phyloP scores from a whole-genome alignment of 1,140 invertebrate genomes.

The Cheumatopsyche charites region DNA sequence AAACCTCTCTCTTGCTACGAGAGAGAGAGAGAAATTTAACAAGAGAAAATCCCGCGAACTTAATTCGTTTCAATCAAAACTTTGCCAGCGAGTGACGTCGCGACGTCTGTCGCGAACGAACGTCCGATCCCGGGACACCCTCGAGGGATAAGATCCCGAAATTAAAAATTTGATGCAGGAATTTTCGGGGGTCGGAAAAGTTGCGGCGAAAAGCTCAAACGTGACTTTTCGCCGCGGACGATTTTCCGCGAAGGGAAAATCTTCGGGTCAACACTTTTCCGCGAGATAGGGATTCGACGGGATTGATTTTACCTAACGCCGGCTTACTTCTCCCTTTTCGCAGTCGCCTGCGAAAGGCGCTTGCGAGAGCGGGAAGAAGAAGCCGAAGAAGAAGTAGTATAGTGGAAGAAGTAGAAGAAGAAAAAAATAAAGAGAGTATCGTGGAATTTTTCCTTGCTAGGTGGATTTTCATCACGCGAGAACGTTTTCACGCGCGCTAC shows the following conservation, averaged over 20 bases:
- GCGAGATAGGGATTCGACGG: no score
- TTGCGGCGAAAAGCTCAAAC: conserved; percentile 1
- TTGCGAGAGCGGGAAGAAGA: not conserved
- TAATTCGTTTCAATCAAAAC: conserved; percentile 21
- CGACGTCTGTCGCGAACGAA: not conserved
- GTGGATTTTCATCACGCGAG: no score
- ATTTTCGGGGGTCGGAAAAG: not conserved
- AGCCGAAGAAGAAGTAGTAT: not conserved
- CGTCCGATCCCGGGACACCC: no score
- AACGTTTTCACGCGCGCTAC: no score
- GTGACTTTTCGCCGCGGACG: conserved; percentile 2
- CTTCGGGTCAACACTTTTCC: conserved; percentile 17
- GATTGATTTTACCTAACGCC: conserved; percentile 13
- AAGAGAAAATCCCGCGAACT: not conserved
- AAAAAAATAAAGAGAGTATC: not conserved
- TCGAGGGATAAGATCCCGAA: no score
- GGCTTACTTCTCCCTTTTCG: not conserved
- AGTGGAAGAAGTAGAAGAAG: not conserved
- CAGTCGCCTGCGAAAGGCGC: no score
- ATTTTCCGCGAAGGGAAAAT: conserved; percentile 10
- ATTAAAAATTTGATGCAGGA: not conserved
- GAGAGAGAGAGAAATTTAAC: not conserved
- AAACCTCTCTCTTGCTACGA: not conserved
- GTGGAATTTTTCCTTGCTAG: not conserved
- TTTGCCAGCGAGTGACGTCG: not conserved